A percentile compares a stretch with the other conserved stretches of the same genome.
phyloP scores from a whole-genome alignment of 2,113 vertebrate genomes.

The Prochilodus magdalenae region DNA sequence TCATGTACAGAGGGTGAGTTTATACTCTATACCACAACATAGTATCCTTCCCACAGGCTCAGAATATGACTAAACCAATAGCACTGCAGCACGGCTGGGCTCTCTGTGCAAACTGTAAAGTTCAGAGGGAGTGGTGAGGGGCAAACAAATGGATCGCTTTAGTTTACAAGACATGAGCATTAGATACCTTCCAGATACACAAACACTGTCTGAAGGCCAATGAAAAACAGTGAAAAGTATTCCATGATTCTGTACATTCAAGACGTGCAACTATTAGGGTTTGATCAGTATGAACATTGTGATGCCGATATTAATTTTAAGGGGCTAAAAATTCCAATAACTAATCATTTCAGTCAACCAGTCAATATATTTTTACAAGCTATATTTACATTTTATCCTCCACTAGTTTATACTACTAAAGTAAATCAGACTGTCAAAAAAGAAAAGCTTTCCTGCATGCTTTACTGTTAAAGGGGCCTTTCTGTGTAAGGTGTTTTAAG shows the following conservation, averaged over 20 bases:
- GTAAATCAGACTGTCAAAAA: no score
- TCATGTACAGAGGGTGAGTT: constrained; percentile 1
- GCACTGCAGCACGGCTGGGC: neutral
- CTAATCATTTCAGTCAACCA: no score
- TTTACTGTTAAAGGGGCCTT: no score
- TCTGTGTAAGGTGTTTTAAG: no score
- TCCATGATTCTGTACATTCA: neutral
- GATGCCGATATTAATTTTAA: no score
- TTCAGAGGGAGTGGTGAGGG: neutral
- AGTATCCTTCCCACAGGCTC: constrained; percentile 1
- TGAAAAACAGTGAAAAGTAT: neutral
- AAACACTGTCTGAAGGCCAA: neutral
- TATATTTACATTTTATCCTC: no score
- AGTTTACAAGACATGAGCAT: constrained; percentile 35
- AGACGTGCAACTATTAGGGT: no score
- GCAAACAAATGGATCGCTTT: constrained; percentile 4
- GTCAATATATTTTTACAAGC: no score
- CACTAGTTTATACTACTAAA: no score
- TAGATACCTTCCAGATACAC: neutral
- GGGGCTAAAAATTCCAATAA: no score
- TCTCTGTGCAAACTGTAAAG: neutral
- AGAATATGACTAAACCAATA: neutral
- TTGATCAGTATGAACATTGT: no score
- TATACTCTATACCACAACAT: neutral
- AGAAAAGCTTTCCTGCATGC: no score